phyloP scores from a whole-genome alignment of 1,140 invertebrate genomes.

The Stratiolaelaps scimitus region DNA sequence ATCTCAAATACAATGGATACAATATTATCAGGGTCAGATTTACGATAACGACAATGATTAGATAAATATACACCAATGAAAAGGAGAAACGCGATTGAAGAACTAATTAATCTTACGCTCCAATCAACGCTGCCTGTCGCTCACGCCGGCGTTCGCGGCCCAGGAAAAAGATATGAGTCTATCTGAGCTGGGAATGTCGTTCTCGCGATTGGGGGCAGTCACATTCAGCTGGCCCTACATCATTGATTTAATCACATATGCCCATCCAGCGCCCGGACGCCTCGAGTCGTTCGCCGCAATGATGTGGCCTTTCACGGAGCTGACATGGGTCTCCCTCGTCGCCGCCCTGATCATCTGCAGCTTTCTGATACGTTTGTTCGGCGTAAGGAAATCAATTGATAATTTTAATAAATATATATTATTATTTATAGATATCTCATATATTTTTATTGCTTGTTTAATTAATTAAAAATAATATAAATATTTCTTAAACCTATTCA shows the following conservation, averaged over 20 bases:
- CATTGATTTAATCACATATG: neutral
- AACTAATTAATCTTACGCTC: too few species aligned
- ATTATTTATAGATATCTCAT: too few species aligned
- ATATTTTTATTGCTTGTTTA: too few species aligned
- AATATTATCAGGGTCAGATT: too few species aligned
- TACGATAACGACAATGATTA: too few species aligned
- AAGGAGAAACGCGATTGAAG: too few species aligned
- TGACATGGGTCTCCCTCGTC: neutral
- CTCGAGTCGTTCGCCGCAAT: neutral
- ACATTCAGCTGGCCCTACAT: slow-evolving; percentile 7
- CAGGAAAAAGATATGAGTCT: neutral
- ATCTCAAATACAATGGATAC: too few species aligned
- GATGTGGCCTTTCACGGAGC: neutral
- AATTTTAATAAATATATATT: too few species aligned
- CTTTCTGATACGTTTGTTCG: neutral
- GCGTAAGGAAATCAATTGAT: neutral
- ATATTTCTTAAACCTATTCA: too few species aligned
- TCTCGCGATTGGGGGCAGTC: neutral
- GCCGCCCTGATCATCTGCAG: neutral
- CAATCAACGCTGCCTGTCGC: too few species aligned
- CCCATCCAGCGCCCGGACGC: neutral
- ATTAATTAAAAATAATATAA: too few species aligned
- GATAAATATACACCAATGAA: too few species aligned
- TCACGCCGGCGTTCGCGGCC: neutral
- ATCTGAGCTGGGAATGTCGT: slow-evolving; percentile 6